These are phyloP conservation scores for Turdus rufiventris DNA, from an alignment of 2,113 vertebrate genomes.

Conservation along the genomic window DNA sequence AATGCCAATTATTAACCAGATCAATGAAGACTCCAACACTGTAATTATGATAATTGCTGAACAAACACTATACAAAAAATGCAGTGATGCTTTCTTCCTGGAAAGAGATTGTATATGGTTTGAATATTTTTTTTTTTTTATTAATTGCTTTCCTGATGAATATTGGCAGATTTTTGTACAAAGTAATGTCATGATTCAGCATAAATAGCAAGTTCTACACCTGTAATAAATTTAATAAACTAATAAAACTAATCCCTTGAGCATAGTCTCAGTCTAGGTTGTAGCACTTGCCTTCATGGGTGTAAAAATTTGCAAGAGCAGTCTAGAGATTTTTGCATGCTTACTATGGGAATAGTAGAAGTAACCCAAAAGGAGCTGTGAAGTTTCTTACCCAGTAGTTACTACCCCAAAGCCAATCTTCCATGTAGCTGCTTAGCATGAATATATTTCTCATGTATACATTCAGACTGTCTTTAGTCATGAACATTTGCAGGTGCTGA, in stretches of 20 bases:
- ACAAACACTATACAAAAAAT: not conserved
- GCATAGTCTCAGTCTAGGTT: not conserved
- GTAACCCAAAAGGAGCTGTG: not conserved
- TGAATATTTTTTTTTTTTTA: not conserved
- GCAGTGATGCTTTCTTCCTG: not conserved
- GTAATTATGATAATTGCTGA: not conserved
- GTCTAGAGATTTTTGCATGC: not conserved
- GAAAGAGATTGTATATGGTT: not conserved
- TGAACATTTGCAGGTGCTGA: not conserved
- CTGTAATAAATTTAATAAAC: not conserved
- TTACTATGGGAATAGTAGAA: not conserved
- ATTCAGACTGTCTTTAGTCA: not conserved
- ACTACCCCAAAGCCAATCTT: not conserved
- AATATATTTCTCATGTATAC: rapidly evolving
- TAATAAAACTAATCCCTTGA: not conserved
- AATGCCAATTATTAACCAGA: not conserved
- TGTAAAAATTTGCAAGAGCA: not conserved
- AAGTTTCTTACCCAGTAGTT: not conserved
- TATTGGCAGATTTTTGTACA: not conserved
- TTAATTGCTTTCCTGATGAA: not conserved
- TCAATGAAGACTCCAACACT: not conserved
- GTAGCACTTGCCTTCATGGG: not conserved
- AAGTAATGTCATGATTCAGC: not conserved
- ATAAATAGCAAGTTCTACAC: not conserved
- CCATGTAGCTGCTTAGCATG: not conserved